phyloP scores from a whole-genome alignment of 2,797 vertebrate species.

The Strix occidentalis region DNA sequence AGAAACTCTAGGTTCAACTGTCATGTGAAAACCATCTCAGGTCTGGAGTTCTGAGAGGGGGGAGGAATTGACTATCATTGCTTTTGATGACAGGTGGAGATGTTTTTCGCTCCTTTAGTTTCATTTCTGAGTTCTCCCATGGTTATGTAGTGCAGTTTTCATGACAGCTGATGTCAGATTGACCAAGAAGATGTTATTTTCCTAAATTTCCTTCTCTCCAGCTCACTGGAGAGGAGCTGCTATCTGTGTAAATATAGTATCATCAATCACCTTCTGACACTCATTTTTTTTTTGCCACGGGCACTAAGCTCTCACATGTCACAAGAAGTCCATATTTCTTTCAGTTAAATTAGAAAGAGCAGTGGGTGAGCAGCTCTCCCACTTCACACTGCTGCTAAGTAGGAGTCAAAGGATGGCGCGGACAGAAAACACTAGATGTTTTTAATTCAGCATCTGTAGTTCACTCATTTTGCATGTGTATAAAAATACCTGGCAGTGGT shows the following conservation, averaged over 20 bases:
- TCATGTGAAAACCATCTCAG: fast-evolving
- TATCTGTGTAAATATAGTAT: not conserved
- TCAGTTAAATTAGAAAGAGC: not conserved
- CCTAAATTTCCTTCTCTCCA: not conserved
- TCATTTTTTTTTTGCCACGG: not conserved
- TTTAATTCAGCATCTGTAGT: not conserved
- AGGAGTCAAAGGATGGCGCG: not conserved
- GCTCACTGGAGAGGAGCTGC: not conserved
- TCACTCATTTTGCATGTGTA: fast-evolving
- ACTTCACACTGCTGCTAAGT: not conserved
- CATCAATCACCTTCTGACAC: not conserved
- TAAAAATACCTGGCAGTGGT: not conserved
- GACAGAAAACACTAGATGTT: not conserved
- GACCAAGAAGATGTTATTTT: not conserved
- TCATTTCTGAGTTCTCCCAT: not conserved
- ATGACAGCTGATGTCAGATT: not conserved
- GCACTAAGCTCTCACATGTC: not conserved
- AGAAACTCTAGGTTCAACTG: not conserved
- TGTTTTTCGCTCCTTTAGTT: not conserved
- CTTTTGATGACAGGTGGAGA: not conserved
- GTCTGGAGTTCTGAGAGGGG: not conserved
- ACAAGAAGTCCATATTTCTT: not conserved
- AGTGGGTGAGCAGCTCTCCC: not conserved
- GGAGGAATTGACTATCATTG: not conserved
- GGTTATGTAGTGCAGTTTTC: not conserved